Conservation (phyloP, 1,140 invertebrate species). For the Diorhabda elongata region DNA sequence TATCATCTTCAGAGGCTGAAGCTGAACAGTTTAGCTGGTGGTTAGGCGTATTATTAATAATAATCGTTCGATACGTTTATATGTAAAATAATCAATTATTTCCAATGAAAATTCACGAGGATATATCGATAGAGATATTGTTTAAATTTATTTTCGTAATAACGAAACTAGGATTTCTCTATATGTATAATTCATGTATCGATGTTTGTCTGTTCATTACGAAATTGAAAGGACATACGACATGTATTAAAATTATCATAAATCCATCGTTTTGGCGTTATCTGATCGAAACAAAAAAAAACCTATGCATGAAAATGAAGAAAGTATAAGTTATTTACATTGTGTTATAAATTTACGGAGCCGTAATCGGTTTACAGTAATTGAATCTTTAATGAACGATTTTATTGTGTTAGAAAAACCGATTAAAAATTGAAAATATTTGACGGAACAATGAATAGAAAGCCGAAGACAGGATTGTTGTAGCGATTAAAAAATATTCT, state of each 20-base stretch:
- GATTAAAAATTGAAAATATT: not conserved
- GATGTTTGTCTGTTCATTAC: slow-evolving; percentile 1
- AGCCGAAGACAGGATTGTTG: not conserved
- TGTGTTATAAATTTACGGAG: not conserved
- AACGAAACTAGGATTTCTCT: not conserved
- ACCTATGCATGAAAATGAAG: not conserved
- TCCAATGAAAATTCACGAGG: too few species aligned
- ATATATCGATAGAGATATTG: not conserved
- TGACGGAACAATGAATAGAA: not conserved
- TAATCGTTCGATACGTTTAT: too few species aligned
- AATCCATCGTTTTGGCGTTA: not conserved
- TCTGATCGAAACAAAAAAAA: not conserved
- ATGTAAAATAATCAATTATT: too few species aligned
- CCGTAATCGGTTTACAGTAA: not conserved
- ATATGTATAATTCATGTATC: not conserved
- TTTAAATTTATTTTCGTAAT: not conserved
- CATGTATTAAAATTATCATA: slow-evolving; percentile 3
- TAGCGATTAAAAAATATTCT: too few species aligned
- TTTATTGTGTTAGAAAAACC: not conserved
- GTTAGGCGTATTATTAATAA: too few species aligned
- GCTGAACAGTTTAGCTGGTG: too few species aligned
- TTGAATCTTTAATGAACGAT: not conserved
- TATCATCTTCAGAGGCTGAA: too few species aligned
- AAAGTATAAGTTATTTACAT: not conserved
- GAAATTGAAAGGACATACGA: not conserved